phyloP scores from a whole-genome alignment of 2,797 vertebrate species.

The Lepus oiostolus region DNA sequence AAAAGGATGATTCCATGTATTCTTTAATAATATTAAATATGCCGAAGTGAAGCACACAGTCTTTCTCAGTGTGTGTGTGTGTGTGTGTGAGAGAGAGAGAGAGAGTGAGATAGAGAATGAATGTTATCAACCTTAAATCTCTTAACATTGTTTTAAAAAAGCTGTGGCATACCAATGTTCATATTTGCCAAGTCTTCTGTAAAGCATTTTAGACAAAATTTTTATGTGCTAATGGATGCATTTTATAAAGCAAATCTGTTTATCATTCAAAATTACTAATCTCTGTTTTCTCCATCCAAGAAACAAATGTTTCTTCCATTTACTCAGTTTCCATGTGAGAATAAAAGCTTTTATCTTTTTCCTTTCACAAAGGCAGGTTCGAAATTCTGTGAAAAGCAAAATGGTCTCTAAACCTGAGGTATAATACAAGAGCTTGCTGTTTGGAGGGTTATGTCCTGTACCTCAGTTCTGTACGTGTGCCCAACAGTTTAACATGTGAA shows the following conservation, averaged over 20 bases:
- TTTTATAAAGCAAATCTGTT: conserved; percentile 71
- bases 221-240: conserved; percentile 64
- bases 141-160: conserved; percentile 29
- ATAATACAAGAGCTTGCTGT: conserved; percentile 39
- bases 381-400: conserved; percentile 76
- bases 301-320: conserved; percentile 43
- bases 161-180: conserved; percentile 79
- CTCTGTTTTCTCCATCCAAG: conserved; percentile 64
- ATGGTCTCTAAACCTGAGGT: conserved; percentile 49
- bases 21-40: conserved; percentile 81
- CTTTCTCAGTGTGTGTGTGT: conserved; percentile 30
- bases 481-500: background rate
- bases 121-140: conserved; percentile 45
- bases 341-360: conserved; percentile 70
- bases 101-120: background rate
- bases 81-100: background rate
- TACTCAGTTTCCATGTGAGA: conserved; percentile 72
- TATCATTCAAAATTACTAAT: conserved; percentile 65
- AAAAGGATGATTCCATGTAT: conserved; percentile 51
- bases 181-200: conserved; percentile 84
- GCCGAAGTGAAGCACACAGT: conserved; percentile 69
- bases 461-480: conserved; percentile 72
- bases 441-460: conserved; percentile 75
- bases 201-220: conserved; percentile 68
- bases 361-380: conserved; percentile 81